These are phyloP conservation scores for Gambusia holbrooki DNA, from an alignment of 2,113 vertebrate genomes.

Conservation along the genomic window DNA sequence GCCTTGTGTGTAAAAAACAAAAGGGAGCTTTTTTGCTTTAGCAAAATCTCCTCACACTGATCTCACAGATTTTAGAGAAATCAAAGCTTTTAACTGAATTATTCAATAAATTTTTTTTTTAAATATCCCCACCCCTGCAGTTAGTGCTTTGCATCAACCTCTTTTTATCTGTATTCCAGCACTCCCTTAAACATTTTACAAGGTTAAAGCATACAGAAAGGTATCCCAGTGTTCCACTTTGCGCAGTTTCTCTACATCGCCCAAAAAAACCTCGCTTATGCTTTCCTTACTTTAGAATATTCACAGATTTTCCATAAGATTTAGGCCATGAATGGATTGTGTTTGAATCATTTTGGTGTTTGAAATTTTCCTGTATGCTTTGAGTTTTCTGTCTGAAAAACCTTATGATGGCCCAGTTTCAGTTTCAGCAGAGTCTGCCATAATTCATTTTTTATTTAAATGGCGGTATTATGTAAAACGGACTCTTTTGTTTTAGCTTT, in stretches of 20 bases:
- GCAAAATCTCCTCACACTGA: no score
- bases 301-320: not conserved
- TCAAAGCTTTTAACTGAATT: no score
- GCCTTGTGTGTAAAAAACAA: not conserved
- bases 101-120: no score
- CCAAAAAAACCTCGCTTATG: not conserved
- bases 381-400: no score
- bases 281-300: not conserved
- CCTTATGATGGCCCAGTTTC: no score
- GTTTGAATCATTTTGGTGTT: not conserved
- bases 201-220: not conserved
- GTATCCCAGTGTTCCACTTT: not conserved
- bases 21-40: not conserved
- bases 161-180: not conserved
- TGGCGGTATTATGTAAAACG: no score
- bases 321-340: not conserved
- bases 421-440: no score
- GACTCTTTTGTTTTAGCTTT: no score
- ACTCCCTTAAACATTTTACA: not conserved
- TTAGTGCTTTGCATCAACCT: not conserved
- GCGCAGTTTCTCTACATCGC: not conserved
- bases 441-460: no score
- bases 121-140: no score
- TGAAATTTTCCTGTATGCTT: no score
- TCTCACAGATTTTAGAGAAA: no score